These are phyloP conservation scores for Epizoanthus ramosus DNA, from an alignment of 92 coral and sea anemone species.

Conservation along the genomic window DNA sequence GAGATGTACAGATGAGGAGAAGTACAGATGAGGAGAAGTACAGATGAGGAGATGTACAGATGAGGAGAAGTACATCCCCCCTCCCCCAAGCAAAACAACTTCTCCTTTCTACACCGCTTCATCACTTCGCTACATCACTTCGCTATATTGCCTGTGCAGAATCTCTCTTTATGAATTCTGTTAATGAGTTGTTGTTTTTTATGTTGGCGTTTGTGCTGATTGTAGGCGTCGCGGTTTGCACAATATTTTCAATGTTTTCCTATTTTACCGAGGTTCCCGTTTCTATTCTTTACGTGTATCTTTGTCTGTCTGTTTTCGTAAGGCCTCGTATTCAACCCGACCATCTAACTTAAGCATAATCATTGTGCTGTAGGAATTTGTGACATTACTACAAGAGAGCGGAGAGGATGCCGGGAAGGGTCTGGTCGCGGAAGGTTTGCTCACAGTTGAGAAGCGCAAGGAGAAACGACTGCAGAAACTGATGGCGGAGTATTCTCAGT, in stretches of 20 bases:
- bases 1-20: too few species aligned
- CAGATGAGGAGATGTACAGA: too few species aligned
- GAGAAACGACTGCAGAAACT: constrained; percentile 94
- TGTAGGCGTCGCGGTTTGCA: too few species aligned
- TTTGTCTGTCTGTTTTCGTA: neutral
- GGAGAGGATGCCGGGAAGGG: constrained; percentile 84
- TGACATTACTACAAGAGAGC: constrained; percentile 77
- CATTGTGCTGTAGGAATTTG: constrained; percentile 64
- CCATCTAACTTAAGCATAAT: neutral
- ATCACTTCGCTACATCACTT: neutral
- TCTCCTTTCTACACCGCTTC: neutral
- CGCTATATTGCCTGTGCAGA: neutral
- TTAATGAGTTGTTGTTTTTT: neutral
- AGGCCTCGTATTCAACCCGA: neutral
- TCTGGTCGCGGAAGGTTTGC: constrained; percentile 89
- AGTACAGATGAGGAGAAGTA: too few species aligned
- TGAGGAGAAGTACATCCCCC: too few species aligned
- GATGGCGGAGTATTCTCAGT: constrained; percentile 75
- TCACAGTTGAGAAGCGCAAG: constrained; percentile 80
- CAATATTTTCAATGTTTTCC: too few species aligned
- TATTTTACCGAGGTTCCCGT: neutral
- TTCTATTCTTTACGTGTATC: neutral
- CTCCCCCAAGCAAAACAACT: neutral
- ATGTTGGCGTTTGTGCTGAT: too few species aligned
- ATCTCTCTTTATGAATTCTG: too few species aligned